Percentiles rank a stretch among this genome's conserved stretches.
Conservation (phyloP, 2,888 invertebrate genomes). For the Campopleginae sp. region DNA sequence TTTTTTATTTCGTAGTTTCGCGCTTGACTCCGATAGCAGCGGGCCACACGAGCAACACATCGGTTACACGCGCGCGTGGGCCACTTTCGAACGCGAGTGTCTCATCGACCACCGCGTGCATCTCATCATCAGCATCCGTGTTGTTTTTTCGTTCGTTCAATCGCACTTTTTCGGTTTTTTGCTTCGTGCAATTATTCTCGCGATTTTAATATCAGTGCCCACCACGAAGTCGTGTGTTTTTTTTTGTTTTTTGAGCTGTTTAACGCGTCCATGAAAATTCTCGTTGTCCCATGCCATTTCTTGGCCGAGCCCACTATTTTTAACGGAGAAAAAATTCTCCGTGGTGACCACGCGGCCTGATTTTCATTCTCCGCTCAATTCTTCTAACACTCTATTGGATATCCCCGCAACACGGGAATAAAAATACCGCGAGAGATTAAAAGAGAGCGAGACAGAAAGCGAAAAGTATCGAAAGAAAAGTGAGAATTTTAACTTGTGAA, state of each 20-base stretch:
- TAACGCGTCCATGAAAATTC: background rate
- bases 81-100: conserved; percentile 68
- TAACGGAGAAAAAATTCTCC: conserved; percentile 1
- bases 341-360: background rate
- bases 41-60: conserved; percentile 50
- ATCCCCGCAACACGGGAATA: background rate
- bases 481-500: conserved; percentile 37
- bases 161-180: background rate
- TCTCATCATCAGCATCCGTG: conserved; percentile 47
- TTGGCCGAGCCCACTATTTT: background rate
- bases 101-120: conserved; percentile 63
- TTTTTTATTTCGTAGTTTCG: conserved; percentile 64
- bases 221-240: background rate
- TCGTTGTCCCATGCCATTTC: background rate
- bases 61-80: conserved; percentile 65
- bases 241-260: background rate
- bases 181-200: background rate
- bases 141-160: conserved; percentile 2
- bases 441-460: background rate
- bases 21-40: conserved; percentile 66
- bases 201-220: background rate
- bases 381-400: conserved; percentile 34
- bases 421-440: background rate
- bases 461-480: conserved; percentile 36
- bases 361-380: conserved; percentile 5